Conservation (phyloP, 2,888 invertebrate species). For the Amblyjoppa proteus region DNA sequence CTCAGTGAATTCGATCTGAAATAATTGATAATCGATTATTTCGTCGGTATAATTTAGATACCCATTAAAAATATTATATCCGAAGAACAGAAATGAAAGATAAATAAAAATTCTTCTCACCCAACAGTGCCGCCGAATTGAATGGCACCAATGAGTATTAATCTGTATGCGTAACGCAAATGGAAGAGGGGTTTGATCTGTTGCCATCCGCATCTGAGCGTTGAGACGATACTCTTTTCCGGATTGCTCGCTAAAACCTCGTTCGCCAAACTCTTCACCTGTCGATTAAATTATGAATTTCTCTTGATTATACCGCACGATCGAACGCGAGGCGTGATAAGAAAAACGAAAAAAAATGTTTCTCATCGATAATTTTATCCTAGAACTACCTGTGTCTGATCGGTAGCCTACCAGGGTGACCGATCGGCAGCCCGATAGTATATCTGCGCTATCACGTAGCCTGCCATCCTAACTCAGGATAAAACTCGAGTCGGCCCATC, state of each 20-base stretch:
- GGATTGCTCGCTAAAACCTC: constrained; percentile 80
- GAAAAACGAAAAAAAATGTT: constrained; percentile 28
- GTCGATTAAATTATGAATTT: constrained; percentile 43
- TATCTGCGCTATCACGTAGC: constrained; percentile 61
- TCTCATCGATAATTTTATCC: constrained; percentile 49
- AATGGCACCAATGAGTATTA: constrained; percentile 88
- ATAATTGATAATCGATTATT: constrained; percentile 44
- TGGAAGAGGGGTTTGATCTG: constrained; percentile 90
- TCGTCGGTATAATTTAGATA: constrained; percentile 21
- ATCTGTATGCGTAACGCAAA: constrained; percentile 88
- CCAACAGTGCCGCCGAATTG: constrained; percentile 89
- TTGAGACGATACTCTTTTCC: constrained; percentile 81
- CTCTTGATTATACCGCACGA: not conserved
- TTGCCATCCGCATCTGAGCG: constrained; percentile 87
- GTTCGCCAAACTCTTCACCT: constrained; percentile 85
- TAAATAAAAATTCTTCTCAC: constrained; percentile 83
- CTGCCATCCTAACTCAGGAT: constrained; percentile 54
- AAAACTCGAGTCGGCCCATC: constrained; percentile 38
- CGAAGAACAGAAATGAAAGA: not conserved
- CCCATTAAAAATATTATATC: not conserved
- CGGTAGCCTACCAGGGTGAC: constrained; percentile 59
- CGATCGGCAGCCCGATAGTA: constrained; percentile 62
- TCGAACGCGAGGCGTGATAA: not conserved
- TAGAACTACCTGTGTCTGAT: constrained; percentile 66
- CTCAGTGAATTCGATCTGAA: constrained; percentile 92